Percentiles rank a stretch among this genome's conserved stretches.
Conservation (phyloP, 2,888 invertebrate genomes). For the Clivina fossor region DNA sequence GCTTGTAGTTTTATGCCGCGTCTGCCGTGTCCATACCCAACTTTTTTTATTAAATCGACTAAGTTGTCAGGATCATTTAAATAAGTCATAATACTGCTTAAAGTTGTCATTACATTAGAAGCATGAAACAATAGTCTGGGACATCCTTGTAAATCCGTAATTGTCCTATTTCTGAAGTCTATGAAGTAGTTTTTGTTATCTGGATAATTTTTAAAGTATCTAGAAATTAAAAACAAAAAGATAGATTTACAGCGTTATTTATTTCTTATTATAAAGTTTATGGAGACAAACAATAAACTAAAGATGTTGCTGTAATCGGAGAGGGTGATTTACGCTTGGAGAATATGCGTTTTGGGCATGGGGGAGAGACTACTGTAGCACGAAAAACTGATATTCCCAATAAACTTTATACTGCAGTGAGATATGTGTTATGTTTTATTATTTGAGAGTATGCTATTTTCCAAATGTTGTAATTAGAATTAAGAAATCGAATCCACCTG, state of each 20-base stretch:
- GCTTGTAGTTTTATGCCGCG: conserved; percentile 37
- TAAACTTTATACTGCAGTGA: too few species aligned
- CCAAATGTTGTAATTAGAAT: too few species aligned
- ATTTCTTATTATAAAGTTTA: conserved; percentile 37
- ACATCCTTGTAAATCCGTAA: conserved; percentile 52
- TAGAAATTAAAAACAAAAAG: conserved; percentile 42
- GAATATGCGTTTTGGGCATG: too few species aligned
- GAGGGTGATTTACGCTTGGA: too few species aligned
- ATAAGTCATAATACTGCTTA: conserved; percentile 56
- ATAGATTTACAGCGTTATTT: conserved; percentile 29
- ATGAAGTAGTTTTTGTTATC: conserved; percentile 54
- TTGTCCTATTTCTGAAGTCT: conserved; percentile 53
- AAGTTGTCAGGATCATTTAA: conserved; percentile 55
- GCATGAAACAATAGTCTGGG: conserved; percentile 58
- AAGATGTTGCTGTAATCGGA: too few species aligned
- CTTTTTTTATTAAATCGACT: conserved; percentile 54
- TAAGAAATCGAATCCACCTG: too few species aligned
- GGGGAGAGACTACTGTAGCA: too few species aligned
- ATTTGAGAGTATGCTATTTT: too few species aligned
- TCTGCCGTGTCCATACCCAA: conserved; percentile 52
- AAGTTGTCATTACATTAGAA: conserved; percentile 54
- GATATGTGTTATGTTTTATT: too few species aligned
- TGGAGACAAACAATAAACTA: too few species aligned
- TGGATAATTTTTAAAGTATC: conserved; percentile 56
- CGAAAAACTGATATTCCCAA: too few species aligned